Conservation (phyloP, 2,797 vertebrate species). For the Crenuchus spilurus region DNA sequence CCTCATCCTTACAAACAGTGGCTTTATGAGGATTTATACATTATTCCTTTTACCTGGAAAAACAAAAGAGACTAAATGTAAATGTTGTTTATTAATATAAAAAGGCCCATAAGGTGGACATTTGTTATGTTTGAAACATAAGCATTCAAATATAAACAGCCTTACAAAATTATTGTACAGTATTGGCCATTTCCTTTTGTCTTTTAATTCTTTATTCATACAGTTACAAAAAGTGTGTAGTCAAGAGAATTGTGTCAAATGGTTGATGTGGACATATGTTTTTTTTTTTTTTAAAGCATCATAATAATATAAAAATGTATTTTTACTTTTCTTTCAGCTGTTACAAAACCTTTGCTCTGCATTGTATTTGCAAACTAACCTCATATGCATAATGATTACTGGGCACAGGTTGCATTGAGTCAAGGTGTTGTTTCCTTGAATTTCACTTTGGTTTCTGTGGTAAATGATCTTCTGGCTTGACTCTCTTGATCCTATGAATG, state of each 20-base stretch:
- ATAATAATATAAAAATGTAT: too few relatives aligned
- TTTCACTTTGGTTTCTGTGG: constrained; percentile 43
- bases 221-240: too few relatives aligned
- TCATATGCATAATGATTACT: neutral
- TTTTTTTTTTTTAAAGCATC: too few relatives aligned
- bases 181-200: too few relatives aligned
- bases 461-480: constrained; percentile 40
- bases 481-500: constrained; percentile 25
- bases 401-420: neutral
- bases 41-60: too few relatives aligned
- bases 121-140: neutral
- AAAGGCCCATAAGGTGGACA: neutral
- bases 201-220: too few relatives aligned
- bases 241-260: neutral
- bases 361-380: neutral
- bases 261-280: neutral
- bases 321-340: too few relatives aligned
- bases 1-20: too few relatives aligned
- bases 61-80: too few relatives aligned
- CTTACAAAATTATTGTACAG: neutral
- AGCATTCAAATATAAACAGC: neutral
- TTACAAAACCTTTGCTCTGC: neutral
- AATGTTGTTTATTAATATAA: neutral
- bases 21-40: too few relatives aligned
- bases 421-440: neutral